These are phyloP conservation scores for Nebria salina DNA, from an alignment of 2,888 invertebrate species.

Conservation along the genomic window DNA sequence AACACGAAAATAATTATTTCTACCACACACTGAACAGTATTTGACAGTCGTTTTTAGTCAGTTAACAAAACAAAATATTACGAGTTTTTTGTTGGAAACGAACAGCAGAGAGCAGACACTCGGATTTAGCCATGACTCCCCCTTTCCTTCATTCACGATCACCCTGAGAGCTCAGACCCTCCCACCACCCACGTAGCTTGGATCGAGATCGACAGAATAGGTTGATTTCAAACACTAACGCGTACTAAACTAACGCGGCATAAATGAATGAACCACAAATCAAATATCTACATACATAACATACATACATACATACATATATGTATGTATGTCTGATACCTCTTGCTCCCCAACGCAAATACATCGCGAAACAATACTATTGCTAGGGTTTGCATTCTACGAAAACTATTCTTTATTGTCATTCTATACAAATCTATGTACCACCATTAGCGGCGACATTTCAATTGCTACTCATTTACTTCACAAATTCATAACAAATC, in stretches of 20 bases:
- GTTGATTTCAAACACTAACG: slow-evolving; percentile 41
- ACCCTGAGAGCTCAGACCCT: slow-evolving; percentile 23
- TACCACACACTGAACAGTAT: slow-evolving; percentile 9
- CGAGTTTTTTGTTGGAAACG: slow-evolving; percentile 40
- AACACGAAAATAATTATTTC: background rate
- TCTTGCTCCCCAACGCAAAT: background rate
- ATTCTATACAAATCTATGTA: background rate
- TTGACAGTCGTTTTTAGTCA: slow-evolving; percentile 34
- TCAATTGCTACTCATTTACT: background rate
- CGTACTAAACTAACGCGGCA: background rate
- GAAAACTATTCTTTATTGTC: background rate
- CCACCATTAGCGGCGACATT: background rate
- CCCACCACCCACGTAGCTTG: slow-evolving; percentile 36
- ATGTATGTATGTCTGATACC: background rate
- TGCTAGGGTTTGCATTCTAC: background rate
- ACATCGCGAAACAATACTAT: background rate
- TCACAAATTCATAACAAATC: no score
- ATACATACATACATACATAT: background rate
- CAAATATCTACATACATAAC: background rate
- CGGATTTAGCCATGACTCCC: slow-evolving; percentile 44
- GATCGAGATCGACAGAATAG: slow-evolving; percentile 38
- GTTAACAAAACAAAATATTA: slow-evolving; percentile 33
- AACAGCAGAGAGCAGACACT: slow-evolving; percentile 31
- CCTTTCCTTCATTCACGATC: slow-evolving; percentile 18
- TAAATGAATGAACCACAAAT: slow-evolving; percentile 35